phyloP scores from a whole-genome alignment of 1,140 invertebrate species.

The Drosophila burlai region DNA sequence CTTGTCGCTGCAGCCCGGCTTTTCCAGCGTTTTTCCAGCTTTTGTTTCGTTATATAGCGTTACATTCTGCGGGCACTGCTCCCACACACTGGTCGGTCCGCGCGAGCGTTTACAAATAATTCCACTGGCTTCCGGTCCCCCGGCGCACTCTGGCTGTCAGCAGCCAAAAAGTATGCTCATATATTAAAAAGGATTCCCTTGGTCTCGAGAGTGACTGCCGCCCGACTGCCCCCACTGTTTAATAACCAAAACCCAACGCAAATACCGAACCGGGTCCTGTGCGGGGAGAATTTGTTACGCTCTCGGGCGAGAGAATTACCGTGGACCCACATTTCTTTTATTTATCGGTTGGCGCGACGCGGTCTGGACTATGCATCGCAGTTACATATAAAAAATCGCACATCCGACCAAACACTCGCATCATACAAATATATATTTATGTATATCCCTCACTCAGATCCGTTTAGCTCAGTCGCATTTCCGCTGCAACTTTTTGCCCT shows the following conservation, averaged over 20 bases:
- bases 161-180: slow-evolving; percentile 22
- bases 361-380: slow-evolving; percentile 59
- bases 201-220: slow-evolving; percentile 20
- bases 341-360: slow-evolving; percentile 73
- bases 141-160: slow-evolving; percentile 51
- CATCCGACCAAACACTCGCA: slow-evolving; percentile 3
- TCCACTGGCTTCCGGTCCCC: slow-evolving; percentile 58
- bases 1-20: slow-evolving; percentile 17
- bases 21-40: slow-evolving; percentile 68
- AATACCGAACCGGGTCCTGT: slow-evolving; percentile 1
- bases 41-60: slow-evolving; percentile 67
- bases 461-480: slow-evolving; percentile 73
- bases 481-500: slow-evolving; percentile 65
- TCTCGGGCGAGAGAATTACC: slow-evolving; percentile 30
- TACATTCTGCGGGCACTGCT: slow-evolving; percentile 52
- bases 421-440: slow-evolving; percentile 25
- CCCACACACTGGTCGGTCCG: slow-evolving; percentile 26
- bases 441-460: slow-evolving; percentile 63
- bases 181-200: slow-evolving; percentile 22
- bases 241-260: slow-evolving; percentile 26
- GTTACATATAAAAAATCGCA: slow-evolving; percentile 41
- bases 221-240: slow-evolving; percentile 6
- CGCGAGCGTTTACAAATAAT: slow-evolving; percentile 72
- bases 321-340: slow-evolving; percentile 60
- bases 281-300: slow-evolving; percentile 3